A percentile compares a stretch with the other conserved stretches of the same genome.
phyloP scores from a whole-genome alignment of 2,888 invertebrate genomes.

The Microctonus brassicae region DNA sequence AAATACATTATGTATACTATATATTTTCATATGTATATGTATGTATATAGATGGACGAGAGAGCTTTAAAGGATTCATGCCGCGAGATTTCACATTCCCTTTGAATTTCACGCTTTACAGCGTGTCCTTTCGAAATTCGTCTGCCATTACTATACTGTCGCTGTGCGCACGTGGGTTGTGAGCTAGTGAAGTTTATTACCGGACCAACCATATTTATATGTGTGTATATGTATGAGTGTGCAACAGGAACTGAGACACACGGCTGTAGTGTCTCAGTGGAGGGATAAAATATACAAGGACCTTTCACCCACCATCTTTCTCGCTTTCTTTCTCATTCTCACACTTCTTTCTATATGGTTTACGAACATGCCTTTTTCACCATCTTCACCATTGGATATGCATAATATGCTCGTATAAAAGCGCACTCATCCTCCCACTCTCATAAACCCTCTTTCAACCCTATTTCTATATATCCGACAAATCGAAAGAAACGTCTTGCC shows the following conservation, averaged over 20 bases:
- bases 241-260: slow-evolving; percentile 43
- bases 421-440: background rate
- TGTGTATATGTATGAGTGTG: slow-evolving; percentile 27
- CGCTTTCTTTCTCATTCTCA: background rate
- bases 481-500: slow-evolving; percentile 13
- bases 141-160: slow-evolving; percentile 35
- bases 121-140: slow-evolving; percentile 51
- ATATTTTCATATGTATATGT: background rate
- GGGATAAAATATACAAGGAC: slow-evolving; percentile 51
- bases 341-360: background rate
- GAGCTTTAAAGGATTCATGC: slow-evolving; percentile 57
- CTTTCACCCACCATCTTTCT: slow-evolving; percentile 33
- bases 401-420: slow-evolving; percentile 19
- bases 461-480: slow-evolving; percentile 15
- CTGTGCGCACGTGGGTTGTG: background rate
- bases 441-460: background rate
- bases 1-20: no score
- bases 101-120: slow-evolving; percentile 62
- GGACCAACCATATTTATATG: slow-evolving; percentile 36
- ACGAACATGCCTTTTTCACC: background rate
- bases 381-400: slow-evolving; percentile 5
- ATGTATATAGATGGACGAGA: slow-evolving; percentile 3
- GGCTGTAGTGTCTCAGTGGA: slow-evolving; percentile 42
- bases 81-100: slow-evolving; percentile 58
- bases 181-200: slow-evolving; percentile 55